Evolutionary conservation across 2,797 vertebrate genomes (phyloP).

Genomic region (Rhabdophis nuchalis): DNA sequence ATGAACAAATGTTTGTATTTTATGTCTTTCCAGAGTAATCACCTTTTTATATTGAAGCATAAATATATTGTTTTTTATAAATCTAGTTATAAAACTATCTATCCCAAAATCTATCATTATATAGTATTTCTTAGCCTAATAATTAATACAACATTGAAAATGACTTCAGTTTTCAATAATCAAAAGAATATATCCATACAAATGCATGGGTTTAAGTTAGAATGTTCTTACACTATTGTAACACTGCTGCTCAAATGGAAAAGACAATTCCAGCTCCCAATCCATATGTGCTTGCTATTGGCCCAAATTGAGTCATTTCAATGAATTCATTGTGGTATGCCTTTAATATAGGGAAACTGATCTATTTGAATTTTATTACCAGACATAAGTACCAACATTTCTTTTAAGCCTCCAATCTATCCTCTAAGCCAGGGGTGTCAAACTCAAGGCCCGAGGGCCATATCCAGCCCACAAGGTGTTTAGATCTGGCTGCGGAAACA

Average conservation of each 20-base stretch:
- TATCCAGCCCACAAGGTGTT: too few species aligned
- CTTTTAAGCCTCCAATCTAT: background rate
- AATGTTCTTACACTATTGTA: background rate
- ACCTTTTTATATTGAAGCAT: background rate
- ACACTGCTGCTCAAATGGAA: background rate
- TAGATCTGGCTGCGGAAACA: too few species aligned
- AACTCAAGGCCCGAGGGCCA: too few species aligned
- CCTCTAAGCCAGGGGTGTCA: background rate
- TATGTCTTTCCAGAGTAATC: background rate
- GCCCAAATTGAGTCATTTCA: background rate
- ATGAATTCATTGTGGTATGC: background rate
- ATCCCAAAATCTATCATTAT: background rate
- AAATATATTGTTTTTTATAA: background rate
- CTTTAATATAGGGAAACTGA: background rate
- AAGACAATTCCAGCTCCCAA: background rate
- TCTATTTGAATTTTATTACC: background rate
- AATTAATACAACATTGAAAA: background rate
- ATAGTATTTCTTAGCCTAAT: background rate
- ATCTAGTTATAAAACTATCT: background rate
- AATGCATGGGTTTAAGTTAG: background rate
- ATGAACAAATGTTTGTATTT: background rate
- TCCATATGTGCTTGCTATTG: background rate
- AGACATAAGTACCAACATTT: background rate
- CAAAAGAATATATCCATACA: background rate
- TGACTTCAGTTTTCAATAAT: background rate